Conservation (phyloP, 2,113 vertebrate genomes). For the Passerina amoena region DNA sequence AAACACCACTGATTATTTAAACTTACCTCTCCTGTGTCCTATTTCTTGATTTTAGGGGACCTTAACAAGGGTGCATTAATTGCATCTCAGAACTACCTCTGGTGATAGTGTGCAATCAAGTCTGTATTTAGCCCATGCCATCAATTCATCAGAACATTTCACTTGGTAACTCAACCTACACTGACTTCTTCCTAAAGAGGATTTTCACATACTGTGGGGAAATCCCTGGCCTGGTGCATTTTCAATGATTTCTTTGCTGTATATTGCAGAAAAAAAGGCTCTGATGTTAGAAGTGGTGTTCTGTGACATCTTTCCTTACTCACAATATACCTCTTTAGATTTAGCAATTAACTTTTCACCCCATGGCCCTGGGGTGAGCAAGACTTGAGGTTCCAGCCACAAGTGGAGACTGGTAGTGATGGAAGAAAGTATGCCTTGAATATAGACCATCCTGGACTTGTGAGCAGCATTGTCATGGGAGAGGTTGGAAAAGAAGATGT, state of each 20-base stretch:
- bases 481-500: background rate
- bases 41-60: background rate
- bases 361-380: background rate
- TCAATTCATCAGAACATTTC: background rate
- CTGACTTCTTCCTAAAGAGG: background rate
- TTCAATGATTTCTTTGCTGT: background rate
- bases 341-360: background rate
- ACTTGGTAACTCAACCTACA: background rate
- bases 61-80: background rate
- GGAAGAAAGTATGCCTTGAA: background rate
- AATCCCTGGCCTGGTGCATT: background rate
- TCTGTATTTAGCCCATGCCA: background rate
- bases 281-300: background rate
- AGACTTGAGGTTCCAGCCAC: background rate
- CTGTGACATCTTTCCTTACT: background rate
- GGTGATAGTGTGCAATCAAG: background rate
- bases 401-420: background rate
- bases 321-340: background rate
- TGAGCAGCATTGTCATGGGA: background rate
- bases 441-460: fast-evolving
- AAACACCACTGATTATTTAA: background rate
- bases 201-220: background rate
- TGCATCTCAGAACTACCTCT: background rate
- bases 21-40: background rate
- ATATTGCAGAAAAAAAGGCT: background rate